These are phyloP conservation scores for Polypedilum pembai DNA, from an alignment of 1,140 invertebrate species.

Conservation along the genomic window DNA sequence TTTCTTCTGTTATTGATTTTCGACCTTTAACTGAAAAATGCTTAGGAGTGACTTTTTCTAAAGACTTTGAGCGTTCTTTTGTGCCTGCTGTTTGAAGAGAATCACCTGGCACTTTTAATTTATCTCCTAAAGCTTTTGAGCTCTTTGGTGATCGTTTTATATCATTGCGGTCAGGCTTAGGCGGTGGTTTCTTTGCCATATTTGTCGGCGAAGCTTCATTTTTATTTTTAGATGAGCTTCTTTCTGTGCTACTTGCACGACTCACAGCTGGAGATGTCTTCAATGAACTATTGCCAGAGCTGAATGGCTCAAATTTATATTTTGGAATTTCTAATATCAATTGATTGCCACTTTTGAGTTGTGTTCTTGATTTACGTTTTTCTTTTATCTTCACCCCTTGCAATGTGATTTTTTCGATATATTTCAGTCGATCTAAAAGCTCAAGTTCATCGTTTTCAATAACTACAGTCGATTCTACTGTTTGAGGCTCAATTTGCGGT, in stretches of 20 bases:
- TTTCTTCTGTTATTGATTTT: constrained; percentile 56
- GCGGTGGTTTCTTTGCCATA: constrained; percentile 47
- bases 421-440: constrained; percentile 44
- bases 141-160: constrained; percentile 53
- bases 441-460: constrained; percentile 51
- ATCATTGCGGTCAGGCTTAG: constrained; percentile 46
- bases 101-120: constrained; percentile 34
- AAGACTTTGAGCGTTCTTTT: constrained; percentile 57
- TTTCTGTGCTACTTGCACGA: constrained; percentile 41
- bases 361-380: constrained; percentile 41
- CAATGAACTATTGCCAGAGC: constrained; percentile 41
- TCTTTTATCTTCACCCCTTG: constrained; percentile 45
- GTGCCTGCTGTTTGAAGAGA: constrained; percentile 46
- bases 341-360: constrained; percentile 41
- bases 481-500: constrained; percentile 33
- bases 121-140: not conserved
- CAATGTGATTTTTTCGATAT: constrained; percentile 41
- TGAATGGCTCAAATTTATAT: constrained; percentile 42
- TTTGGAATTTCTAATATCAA: constrained; percentile 42
- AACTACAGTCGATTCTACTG: constrained; percentile 41
- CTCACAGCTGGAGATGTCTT: constrained; percentile 43
- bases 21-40: constrained; percentile 56
- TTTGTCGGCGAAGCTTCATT: constrained; percentile 39
- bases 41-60: constrained; percentile 54
- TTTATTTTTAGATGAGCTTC: constrained; percentile 38